phyloP scores from a whole-genome alignment of 2,888 invertebrate species.

The Eupithecia subfuscata region DNA sequence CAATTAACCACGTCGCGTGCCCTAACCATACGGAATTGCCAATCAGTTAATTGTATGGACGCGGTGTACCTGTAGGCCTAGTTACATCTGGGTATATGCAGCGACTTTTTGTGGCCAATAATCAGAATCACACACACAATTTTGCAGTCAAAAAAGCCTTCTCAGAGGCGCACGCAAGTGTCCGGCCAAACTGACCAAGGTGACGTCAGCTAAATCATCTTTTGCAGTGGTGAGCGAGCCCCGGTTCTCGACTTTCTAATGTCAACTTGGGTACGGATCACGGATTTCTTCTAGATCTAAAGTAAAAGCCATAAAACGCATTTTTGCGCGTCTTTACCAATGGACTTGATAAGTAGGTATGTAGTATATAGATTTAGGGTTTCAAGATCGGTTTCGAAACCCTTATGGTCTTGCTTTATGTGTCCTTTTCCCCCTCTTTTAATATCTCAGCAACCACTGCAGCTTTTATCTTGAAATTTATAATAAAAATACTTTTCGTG shows the following conservation, averaged over 20 bases:
- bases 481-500: too few species aligned
- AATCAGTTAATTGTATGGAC: slow-evolving; percentile 69
- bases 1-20: slow-evolving; percentile 69
- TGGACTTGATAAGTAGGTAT: not conserved
- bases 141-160: not conserved
- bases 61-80: slow-evolving; percentile 10
- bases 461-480: too few species aligned
- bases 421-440: too few species aligned
- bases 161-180: not conserved
- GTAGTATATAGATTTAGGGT: not conserved
- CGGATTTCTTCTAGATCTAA: not conserved
- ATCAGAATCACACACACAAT: not conserved
- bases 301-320: not conserved
- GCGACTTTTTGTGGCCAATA: slow-evolving; percentile 3
- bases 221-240: not conserved
- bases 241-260: not conserved
- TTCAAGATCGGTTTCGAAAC: too few species aligned
- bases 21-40: slow-evolving; percentile 68
- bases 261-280: not conserved
- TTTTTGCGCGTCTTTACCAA: not conserved
- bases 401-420: too few species aligned
- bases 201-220: not conserved
- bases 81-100: not conserved
- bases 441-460: too few species aligned
- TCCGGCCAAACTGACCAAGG: not conserved